Evolutionary conservation across 2,888 invertebrate species (phyloP).

Genomic region (Aradus depressus): DNA sequence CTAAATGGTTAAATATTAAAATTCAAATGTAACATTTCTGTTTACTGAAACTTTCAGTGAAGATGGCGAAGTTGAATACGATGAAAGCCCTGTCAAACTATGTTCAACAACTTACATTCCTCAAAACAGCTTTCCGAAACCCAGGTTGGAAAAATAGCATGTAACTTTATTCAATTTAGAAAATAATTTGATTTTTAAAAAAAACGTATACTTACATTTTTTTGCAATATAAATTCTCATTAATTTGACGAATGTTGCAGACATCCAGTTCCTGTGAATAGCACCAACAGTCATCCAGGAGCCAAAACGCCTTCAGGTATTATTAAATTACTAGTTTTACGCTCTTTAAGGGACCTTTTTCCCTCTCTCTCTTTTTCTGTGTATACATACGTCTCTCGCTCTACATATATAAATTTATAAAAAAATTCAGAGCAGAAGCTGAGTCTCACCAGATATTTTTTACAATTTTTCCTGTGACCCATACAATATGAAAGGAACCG

Average conservation of each 20-base stretch:
- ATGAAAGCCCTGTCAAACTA: conserved; percentile 26
- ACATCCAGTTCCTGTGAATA: neutral
- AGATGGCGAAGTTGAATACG: conserved; percentile 26
- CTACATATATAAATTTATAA: too few species aligned
- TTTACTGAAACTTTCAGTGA: conserved; percentile 17
- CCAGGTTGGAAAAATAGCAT: too few species aligned
- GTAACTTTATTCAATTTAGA: too few species aligned
- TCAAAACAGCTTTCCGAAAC: conserved; percentile 17
- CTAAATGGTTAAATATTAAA: neutral
- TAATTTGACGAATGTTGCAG: too few species aligned
- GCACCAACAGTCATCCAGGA: conserved; percentile 5
- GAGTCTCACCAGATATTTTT: too few species aligned
- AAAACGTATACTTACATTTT: neutral
- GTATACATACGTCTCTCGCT: too few species aligned
- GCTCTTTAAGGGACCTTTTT: too few species aligned
- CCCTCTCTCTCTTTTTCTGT: too few species aligned
- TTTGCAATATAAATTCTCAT: neutral
- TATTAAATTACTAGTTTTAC: too few species aligned
- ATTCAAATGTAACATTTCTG: neutral
- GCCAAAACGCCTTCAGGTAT: conserved; percentile 10
- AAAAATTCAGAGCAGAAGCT: too few species aligned
- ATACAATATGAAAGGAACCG: too few species aligned
- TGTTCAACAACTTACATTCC: conserved; percentile 20
- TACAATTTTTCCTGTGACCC: too few species aligned
- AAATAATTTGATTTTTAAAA: neutral